phyloP scores from a whole-genome alignment of 2,797 vertebrate species.

The Aselliscus stoliczkanus region DNA sequence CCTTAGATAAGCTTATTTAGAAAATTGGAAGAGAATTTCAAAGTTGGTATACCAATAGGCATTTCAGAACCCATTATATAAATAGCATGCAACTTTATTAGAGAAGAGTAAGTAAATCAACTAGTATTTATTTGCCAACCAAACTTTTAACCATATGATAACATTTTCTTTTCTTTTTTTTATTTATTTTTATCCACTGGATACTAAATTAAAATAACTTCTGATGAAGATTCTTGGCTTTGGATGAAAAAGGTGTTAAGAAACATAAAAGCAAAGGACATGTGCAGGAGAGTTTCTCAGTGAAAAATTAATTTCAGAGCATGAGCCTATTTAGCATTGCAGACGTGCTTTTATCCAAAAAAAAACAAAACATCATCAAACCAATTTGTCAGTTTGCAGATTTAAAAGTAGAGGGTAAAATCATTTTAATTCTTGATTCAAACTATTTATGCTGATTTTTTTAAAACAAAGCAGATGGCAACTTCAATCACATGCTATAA shows the following conservation, averaged over 20 bases:
- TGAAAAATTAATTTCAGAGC: constrained; percentile 43
- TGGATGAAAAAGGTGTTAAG: constrained; percentile 1
- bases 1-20: not conserved
- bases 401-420: not conserved
- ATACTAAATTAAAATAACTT: constrained; percentile 45
- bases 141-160: not conserved
- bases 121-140: not conserved
- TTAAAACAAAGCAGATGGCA: not conserved
- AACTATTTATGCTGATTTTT: not conserved
- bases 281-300: not conserved
- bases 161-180: not conserved
- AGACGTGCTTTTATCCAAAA: not conserved
- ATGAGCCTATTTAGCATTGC: not conserved
- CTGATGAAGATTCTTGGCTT: constrained; percentile 22
- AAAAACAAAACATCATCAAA: constrained; percentile 35
- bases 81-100: not conserved
- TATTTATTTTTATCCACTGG: not conserved
- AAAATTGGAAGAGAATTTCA: constrained; percentile 17
- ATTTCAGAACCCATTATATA: not conserved
- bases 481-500: not conserved
- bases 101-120: constrained; percentile 1
- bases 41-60: not conserved
- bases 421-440: constrained; percentile 2
- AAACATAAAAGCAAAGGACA: not conserved
- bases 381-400: not conserved